Evolutionary conservation across 2,113 vertebrate species (phyloP).

Genomic region (Cynocephalus volans): DNA sequence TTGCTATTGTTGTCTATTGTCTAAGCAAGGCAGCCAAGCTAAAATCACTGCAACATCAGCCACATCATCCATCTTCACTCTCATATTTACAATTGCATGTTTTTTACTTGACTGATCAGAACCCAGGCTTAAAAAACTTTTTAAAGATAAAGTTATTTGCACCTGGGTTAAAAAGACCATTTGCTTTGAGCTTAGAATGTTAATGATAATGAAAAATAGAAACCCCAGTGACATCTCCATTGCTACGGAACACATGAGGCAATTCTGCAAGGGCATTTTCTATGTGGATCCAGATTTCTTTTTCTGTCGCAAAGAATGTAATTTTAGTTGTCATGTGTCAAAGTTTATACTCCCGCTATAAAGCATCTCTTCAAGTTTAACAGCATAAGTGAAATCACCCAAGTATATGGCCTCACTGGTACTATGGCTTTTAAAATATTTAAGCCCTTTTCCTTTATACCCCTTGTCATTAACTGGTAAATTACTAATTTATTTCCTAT

Average conservation of each 20-base stretch:
- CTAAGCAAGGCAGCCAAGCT: background rate
- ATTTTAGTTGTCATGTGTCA: conserved; percentile 85
- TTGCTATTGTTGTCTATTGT: background rate
- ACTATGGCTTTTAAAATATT: conserved; percentile 89
- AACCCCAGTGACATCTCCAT: conserved; percentile 4
- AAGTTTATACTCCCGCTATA: conserved; percentile 88
- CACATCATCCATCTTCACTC: background rate
- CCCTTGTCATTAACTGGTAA: conserved; percentile 94
- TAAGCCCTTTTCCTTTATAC: conserved; percentile 89
- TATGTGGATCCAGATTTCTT: conserved; percentile 4
- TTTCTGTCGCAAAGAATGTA: conserved; percentile 70
- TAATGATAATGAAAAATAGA: background rate
- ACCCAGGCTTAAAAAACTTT: conserved; percentile 37
- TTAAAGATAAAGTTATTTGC: conserved; percentile 52
- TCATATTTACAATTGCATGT: background rate
- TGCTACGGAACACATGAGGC: background rate
- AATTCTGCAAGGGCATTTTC: conserved; percentile 43
- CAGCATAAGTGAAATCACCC: conserved; percentile 88
- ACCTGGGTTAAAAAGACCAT: background rate
- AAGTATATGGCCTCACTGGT: conserved; percentile 87
- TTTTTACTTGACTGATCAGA: background rate
- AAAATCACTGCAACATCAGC: background rate
- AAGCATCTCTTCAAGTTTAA: conserved; percentile 90
- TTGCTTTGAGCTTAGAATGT: background rate
- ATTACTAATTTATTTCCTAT: conserved; percentile 94